These are phyloP conservation scores for Aporrectodea caliginosa DNA, from an alignment of 1,140 invertebrate species.

Conservation along the genomic window DNA sequence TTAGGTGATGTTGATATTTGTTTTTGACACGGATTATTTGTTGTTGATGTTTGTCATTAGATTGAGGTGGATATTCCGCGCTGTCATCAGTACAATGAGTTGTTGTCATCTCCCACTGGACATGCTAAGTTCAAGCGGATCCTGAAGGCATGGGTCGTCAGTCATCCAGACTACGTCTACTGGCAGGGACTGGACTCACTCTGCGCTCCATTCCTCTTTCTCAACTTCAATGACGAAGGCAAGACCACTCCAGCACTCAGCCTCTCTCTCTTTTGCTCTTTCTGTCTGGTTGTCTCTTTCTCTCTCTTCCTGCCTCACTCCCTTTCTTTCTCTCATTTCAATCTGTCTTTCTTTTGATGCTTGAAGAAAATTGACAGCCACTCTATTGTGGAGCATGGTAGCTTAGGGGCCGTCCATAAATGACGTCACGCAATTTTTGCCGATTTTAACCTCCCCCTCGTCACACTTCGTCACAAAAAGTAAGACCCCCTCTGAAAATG, in stretches of 20 bases:
- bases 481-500: no score
- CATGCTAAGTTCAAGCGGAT: constrained; percentile 88
- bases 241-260: constrained; percentile 24
- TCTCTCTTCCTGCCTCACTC: no score
- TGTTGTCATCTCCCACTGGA: constrained; percentile 85
- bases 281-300: no score
- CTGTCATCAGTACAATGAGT: constrained; percentile 97
- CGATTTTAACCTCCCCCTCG: no score
- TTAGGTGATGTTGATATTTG: no score
- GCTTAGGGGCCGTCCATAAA: no score
- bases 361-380: no score
- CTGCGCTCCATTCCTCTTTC: constrained; percentile 90
- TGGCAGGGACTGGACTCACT: constrained; percentile 99
- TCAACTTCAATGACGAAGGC: constrained; percentile 98
- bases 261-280: no score
- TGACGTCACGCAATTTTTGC: no score
- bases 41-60: constrained; percentile 57
- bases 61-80: constrained; percentile 98
- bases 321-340: no score
- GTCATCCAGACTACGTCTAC: constrained; percentile 94
- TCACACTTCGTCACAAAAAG: no score
- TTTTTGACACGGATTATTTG: neutral
- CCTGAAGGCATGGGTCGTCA: constrained; percentile 93
- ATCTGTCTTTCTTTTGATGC: neutral
- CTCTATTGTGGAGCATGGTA: no score